These are phyloP conservation scores for Sus cebifrons DNA, from an alignment of 2,797 vertebrate genomes.

Conservation along the genomic window DNA sequence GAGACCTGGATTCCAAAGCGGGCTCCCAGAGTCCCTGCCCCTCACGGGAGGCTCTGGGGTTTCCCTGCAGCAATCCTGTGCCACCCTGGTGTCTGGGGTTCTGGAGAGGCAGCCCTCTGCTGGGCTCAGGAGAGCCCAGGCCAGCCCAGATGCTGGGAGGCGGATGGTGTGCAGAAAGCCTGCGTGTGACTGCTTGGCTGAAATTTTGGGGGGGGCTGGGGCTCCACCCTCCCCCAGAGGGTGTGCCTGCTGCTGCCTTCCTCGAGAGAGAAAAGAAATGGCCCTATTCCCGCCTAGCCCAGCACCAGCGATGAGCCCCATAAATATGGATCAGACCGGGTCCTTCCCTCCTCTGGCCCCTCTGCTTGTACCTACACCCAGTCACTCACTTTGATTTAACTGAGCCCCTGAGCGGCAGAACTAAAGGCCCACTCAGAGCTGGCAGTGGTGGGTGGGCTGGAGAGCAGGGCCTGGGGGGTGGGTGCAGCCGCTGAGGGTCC, in stretches of 20 bases:
- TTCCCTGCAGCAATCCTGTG: neutral
- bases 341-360: neutral
- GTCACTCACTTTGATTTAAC: neutral
- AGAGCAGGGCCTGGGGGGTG: neutral
- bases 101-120: neutral
- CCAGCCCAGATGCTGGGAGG: no score
- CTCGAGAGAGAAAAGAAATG: neutral
- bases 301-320: neutral
- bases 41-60: neutral
- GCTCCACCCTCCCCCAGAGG: neutral
- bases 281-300: no score
- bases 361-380: neutral
- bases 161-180: neutral
- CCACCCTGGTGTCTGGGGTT: rapidly evolving
- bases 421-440: neutral
- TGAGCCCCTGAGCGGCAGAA: neutral
- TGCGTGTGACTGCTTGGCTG: neutral
- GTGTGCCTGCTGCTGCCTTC: neutral
- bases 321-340: neutral
- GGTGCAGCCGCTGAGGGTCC: neutral
- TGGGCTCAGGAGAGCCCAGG: neutral
- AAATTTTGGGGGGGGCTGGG: neutral
- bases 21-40: neutral
- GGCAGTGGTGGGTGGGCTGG: neutral
- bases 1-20: neutral